These are phyloP conservation scores for Hystrix brachyura DNA, from an alignment of 2,113 vertebrate species.

Conservation along the genomic window DNA sequence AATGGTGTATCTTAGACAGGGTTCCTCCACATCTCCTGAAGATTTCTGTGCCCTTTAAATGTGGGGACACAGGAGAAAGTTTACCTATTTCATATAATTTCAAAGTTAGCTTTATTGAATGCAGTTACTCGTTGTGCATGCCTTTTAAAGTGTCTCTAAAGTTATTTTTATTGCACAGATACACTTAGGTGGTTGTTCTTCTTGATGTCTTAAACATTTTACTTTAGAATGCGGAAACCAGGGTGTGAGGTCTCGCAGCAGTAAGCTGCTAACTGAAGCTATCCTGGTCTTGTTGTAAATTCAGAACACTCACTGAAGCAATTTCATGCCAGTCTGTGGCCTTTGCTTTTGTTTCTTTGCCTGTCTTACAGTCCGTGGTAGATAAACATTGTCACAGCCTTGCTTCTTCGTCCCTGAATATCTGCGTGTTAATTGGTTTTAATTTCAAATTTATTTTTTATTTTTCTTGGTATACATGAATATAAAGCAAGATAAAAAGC, in stretches of 20 bases:
- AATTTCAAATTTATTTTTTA: not conserved
- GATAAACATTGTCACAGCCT: not conserved
- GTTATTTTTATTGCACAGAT: not conserved
- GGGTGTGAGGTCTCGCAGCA: not conserved
- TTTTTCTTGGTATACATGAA: constrained; percentile 1
- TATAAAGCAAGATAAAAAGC: not conserved
- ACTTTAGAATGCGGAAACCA: not conserved
- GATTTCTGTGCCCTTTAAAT: not conserved
- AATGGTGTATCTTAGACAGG: not conserved
- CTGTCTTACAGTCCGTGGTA: not conserved
- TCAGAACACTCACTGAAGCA: not conserved
- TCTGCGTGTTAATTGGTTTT: constrained; percentile 55
- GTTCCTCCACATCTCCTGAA: not conserved
- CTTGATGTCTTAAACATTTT: not conserved
- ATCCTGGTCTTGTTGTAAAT: constrained; percentile 46
- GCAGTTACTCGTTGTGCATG: not conserved
- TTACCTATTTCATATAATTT: not conserved
- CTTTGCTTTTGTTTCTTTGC: constrained; percentile 11
- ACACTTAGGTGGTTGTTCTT: not conserved
- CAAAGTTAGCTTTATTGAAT: not conserved
- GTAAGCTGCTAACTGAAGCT: not conserved
- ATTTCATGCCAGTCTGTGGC: not conserved
- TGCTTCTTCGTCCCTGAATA: not conserved
- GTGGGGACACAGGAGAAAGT: not conserved
- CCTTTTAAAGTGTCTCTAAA: not conserved